A percentile compares a stretch with the other conserved stretches of the same genome.
Conservation (phyloP, 2,113 vertebrate genomes). For the Thryonomys swinderianus region DNA sequence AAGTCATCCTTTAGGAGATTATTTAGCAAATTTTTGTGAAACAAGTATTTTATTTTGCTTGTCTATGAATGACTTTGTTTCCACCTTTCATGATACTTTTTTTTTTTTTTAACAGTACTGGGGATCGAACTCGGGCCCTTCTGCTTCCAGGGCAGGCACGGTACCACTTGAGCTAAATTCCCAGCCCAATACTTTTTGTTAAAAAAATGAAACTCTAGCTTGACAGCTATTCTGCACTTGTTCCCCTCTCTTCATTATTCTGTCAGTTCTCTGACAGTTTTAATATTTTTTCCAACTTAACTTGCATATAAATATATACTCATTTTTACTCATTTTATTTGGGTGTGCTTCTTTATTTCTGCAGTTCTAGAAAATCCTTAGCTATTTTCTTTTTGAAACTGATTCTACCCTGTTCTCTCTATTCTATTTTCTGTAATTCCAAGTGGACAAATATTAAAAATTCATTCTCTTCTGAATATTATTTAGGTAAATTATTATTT, state of each 20-base stretch:
- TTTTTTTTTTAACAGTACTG: no score
- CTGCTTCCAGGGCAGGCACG: no score
- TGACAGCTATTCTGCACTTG: background rate
- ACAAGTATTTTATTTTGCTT: background rate
- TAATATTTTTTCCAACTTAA: background rate
- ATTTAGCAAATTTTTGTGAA: background rate
- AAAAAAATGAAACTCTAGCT: background rate
- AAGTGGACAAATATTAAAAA: background rate
- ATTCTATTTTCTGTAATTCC: background rate
- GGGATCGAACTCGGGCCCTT: no score
- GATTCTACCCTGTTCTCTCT: background rate
- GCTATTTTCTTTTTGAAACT: background rate
- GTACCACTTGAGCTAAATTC: no score
- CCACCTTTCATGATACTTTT: background rate
- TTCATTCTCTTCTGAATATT: background rate
- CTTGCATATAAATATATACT: background rate
- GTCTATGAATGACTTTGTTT: constrained; percentile 4
- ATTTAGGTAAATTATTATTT: background rate
- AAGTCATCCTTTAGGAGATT: background rate
- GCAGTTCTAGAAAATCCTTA: background rate
- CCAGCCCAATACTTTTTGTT: no score
- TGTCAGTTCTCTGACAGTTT: background rate
- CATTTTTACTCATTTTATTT: background rate
- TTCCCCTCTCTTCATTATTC: background rate
- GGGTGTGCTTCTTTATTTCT: background rate